Percentiles rank a stretch among this genome's conserved stretches.
Conservation (phyloP, 2,797 vertebrate species). For the Anguilla obscura region DNA sequence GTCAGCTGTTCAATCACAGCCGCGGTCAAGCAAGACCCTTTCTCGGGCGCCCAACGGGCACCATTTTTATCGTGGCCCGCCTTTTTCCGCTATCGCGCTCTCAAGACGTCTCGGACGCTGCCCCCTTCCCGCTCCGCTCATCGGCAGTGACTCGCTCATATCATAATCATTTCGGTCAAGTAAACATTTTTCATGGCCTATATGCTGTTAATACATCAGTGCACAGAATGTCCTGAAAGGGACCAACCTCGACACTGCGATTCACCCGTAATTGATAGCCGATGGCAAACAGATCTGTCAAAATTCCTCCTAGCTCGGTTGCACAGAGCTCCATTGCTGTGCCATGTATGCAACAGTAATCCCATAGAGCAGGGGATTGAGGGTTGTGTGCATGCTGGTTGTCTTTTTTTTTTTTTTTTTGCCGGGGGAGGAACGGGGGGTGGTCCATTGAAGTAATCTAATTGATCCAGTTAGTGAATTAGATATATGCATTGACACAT, state of each 20-base stretch:
- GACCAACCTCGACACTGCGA: neutral
- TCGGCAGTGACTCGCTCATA: slow-evolving; percentile 6
- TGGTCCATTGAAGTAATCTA: neutral
- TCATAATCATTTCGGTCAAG: slow-evolving; percentile 20
- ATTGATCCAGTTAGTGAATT: neutral
- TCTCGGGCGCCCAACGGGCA: neutral
- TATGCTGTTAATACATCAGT: slow-evolving; percentile 17
- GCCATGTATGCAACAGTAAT: neutral
- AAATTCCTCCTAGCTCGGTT: neutral
- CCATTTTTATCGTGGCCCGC: slow-evolving; percentile 18
- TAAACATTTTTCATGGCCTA: slow-evolving; percentile 2
- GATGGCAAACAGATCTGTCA: slow-evolving; percentile 7
- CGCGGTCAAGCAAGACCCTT: slow-evolving; percentile 29
- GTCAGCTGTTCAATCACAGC: slow-evolving; percentile 35
- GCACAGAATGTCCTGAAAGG: slow-evolving; percentile 6
- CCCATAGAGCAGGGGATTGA: neutral
- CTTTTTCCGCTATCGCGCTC: neutral
- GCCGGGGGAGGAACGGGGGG: too few relatives aligned
- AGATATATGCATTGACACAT: neutral
- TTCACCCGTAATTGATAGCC: neutral
- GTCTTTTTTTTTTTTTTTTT: too few relatives aligned
- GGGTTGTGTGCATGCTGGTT: neutral
- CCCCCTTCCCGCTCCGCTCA: neutral
- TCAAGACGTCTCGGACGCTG: neutral
- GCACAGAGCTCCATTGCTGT: neutral